Percentiles rank a stretch among this genome's conserved stretches.
phyloP scores from a whole-genome alignment of 2,888 invertebrate species.

The Dyspetes luteomarginatus region DNA sequence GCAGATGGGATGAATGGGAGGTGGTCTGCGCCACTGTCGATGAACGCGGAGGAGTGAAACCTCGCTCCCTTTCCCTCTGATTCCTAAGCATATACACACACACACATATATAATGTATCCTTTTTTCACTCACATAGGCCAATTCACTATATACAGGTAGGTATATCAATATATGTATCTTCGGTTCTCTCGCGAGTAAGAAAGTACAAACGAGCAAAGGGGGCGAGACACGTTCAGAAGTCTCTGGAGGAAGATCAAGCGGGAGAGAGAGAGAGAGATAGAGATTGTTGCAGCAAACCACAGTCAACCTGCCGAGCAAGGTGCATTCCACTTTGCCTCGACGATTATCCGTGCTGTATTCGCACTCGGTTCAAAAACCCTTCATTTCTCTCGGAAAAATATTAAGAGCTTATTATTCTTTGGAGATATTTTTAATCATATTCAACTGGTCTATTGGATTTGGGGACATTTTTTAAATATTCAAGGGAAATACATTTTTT shows the following conservation, averaged over 20 bases:
- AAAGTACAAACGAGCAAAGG: slow-evolving; percentile 51
- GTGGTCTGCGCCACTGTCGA: slow-evolving; percentile 79
- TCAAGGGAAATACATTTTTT: too few species aligned
- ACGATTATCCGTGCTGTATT: slow-evolving; percentile 47
- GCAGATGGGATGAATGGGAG: slow-evolving; percentile 82
- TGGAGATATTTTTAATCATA: too few species aligned
- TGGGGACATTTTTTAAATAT: too few species aligned
- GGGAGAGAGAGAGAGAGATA: slow-evolving; percentile 51
- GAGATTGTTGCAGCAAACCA: slow-evolving; percentile 43
- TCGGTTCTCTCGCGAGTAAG: slow-evolving; percentile 26
- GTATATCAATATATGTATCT: slow-evolving; percentile 6
- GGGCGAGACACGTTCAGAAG: slow-evolving; percentile 30
- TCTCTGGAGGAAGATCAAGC: slow-evolving; percentile 55
- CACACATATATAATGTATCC: background rate
- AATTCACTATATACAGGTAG: background rate
- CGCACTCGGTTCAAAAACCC: slow-evolving; percentile 34
- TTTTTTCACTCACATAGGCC: slow-evolving; percentile 11
- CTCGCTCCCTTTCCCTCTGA: slow-evolving; percentile 58
- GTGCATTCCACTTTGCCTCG: slow-evolving; percentile 66
- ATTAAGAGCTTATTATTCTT: too few species aligned
- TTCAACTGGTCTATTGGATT: too few species aligned
- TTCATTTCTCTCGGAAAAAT: slow-evolving; percentile 19
- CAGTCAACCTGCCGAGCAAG: slow-evolving; percentile 59
- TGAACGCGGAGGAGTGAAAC: slow-evolving; percentile 66
- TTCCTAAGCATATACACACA: slow-evolving; percentile 4